A percentile compares a stretch with the other conserved stretches of the same genome.
Conservation (phyloP, 1,140 invertebrate genomes). For the Bombus terrestris region DNA sequence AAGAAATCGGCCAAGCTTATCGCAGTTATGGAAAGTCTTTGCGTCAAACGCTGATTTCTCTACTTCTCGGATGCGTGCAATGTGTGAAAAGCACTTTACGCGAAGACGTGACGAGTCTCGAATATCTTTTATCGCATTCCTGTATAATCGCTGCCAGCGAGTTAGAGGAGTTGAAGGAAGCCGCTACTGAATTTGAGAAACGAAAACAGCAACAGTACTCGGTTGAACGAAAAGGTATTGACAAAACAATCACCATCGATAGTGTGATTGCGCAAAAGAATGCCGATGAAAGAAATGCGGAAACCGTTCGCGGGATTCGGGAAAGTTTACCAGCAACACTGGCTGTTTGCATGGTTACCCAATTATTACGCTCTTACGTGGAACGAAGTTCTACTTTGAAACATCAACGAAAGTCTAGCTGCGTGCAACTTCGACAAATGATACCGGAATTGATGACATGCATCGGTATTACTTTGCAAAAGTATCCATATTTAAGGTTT, state of each 20-base stretch:
- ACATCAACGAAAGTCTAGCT: conserved; percentile 61
- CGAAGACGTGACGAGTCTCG: conserved; percentile 70
- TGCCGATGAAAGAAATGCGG: conserved; percentile 40
- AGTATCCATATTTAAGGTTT: conserved; percentile 74
- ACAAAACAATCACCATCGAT: neutral
- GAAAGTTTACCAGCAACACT: conserved; percentile 76
- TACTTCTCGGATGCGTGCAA: conserved; percentile 76
- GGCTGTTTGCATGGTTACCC: conserved; percentile 76
- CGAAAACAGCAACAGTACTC: conserved; percentile 26
- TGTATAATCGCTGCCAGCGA: conserved; percentile 74
- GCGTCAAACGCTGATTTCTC: conserved; percentile 75
- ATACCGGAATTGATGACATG: conserved; percentile 77
- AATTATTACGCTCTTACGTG: conserved; percentile 73
- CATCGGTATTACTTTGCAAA: conserved; percentile 75
- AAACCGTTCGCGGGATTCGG: conserved; percentile 54
- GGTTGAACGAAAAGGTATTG: conserved; percentile 14
- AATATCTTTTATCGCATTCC: conserved; percentile 76
- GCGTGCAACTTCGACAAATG: conserved; percentile 74
- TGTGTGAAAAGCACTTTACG: conserved; percentile 72
- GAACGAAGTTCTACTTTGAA: conserved; percentile 56
- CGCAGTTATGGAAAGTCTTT: conserved; percentile 72
- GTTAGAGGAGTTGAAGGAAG: conserved; percentile 72
- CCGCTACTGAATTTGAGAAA: conserved; percentile 31
- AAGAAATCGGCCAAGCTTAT: conserved; percentile 77
- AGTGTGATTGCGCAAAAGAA: conserved; percentile 26